Evolutionary conservation across 2,888 invertebrate genomes (phyloP).

Genomic region (Napeogenes sylphis): DNA sequence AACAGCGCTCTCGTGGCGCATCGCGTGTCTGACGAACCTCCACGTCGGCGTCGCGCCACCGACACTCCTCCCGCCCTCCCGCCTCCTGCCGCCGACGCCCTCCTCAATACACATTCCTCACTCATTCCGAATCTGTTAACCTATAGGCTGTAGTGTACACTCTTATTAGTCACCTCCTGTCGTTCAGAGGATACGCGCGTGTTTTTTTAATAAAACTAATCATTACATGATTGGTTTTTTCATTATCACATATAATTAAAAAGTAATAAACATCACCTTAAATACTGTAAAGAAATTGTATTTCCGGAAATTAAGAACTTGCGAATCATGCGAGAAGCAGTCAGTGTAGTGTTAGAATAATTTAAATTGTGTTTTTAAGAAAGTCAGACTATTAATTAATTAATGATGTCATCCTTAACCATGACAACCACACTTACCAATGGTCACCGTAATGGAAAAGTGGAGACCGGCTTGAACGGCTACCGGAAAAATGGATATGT

Average conservation of each 20-base stretch:
- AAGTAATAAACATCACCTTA: background rate
- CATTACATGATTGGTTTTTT: conserved; percentile 18
- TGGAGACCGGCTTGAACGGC: conserved; percentile 57
- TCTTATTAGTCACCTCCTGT: conserved; percentile 28
- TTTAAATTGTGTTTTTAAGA: conserved; percentile 27
- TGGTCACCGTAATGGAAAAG: conserved; percentile 58
- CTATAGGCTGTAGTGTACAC: conserved; percentile 20
- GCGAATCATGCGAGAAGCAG: conserved; percentile 32
- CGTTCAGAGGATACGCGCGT: conserved; percentile 17
- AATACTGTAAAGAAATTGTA: background rate
- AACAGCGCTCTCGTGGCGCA: conserved; percentile 49
- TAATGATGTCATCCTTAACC: conserved; percentile 64
- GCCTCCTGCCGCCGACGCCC: conserved; percentile 49
- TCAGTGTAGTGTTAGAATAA: conserved; percentile 28
- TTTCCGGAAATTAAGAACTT: conserved; percentile 23
- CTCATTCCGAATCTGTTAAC: conserved; percentile 34
- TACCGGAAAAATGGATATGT: conserved; percentile 65
- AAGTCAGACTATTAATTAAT: conserved; percentile 33
- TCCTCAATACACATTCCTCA: conserved; percentile 53
- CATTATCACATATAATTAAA: conserved; percentile 10
- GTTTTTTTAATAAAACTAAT: conserved; percentile 3
- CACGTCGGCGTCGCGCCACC: conserved; percentile 75
- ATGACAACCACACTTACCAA: conserved; percentile 65
- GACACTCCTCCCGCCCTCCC: conserved; percentile 33
- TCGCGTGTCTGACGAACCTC: conserved; percentile 72